Evolutionary conservation across 1,140 invertebrate genomes (phyloP).

Genomic region (Drosophila nigromelanica): DNA sequence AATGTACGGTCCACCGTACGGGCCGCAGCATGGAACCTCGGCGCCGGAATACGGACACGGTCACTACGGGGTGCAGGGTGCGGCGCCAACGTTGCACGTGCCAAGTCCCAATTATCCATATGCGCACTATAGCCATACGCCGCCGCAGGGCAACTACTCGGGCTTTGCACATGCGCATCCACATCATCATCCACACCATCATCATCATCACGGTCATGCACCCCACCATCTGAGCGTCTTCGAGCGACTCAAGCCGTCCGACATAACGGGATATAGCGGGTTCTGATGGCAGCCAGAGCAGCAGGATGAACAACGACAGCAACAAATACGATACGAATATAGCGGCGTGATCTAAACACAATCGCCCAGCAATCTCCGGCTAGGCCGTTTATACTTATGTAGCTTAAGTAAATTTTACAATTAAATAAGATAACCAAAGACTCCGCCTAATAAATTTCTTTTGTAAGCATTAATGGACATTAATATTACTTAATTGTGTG

Average conservation of each 20-base stretch:
- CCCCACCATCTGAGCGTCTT: slow-evolving; percentile 78
- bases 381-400: slow-evolving; percentile 52
- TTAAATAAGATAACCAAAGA: slow-evolving; percentile 77
- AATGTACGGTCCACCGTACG: slow-evolving; percentile 53
- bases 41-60: slow-evolving; percentile 49
- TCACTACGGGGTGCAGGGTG: slow-evolving; percentile 38
- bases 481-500: slow-evolving; percentile 16
- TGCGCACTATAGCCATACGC: slow-evolving; percentile 50
- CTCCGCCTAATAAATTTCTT: slow-evolving; percentile 66
- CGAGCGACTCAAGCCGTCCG: slow-evolving; percentile 79
- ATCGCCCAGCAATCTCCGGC: slow-evolving; percentile 64
- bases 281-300: slow-evolving; percentile 57
- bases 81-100: slow-evolving; percentile 72
- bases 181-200: slow-evolving; percentile 39
- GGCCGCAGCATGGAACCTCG: slow-evolving; percentile 37
- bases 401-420: slow-evolving; percentile 55
- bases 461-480: slow-evolving; percentile 41
- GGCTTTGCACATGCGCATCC: slow-evolving; percentile 40
- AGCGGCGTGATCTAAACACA: slow-evolving; percentile 19
- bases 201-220: slow-evolving; percentile 45
- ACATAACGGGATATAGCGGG: slow-evolving; percentile 72
- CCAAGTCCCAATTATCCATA: slow-evolving; percentile 80
- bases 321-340: slow-evolving; percentile 27
- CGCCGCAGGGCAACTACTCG: slow-evolving; percentile 59
- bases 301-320: background rate